These are phyloP conservation scores for Habropoda laboriosa DNA, from an alignment of 1,140 invertebrate genomes.

Conservation along the genomic window DNA sequence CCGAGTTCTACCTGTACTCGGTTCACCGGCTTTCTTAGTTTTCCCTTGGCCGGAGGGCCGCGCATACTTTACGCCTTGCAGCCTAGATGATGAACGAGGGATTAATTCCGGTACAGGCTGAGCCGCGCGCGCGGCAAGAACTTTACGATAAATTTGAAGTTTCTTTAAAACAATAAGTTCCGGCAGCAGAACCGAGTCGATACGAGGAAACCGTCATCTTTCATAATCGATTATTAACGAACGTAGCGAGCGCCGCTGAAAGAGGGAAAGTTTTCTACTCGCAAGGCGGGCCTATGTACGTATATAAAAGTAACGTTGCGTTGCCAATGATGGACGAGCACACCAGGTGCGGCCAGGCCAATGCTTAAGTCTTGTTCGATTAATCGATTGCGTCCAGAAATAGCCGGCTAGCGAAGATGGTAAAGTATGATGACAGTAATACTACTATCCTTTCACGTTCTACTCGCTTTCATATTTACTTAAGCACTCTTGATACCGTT, in stretches of 20 bases:
- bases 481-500: neutral
- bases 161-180: conserved; percentile 75
- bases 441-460: conserved; percentile 33
- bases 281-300: conserved; percentile 55
- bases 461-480: conserved; percentile 46
- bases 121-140: conserved; percentile 55
- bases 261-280: conserved; percentile 67
- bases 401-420: conserved; percentile 49
- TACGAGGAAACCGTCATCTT: conserved; percentile 71
- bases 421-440: conserved; percentile 49
- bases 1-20: neutral
- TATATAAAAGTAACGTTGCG: conserved; percentile 60
- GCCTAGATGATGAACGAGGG: conserved; percentile 73
- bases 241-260: conserved; percentile 65
- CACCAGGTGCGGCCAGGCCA: conserved; percentile 65
- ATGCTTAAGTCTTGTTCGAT: conserved; percentile 69
- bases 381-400: conserved; percentile 67
- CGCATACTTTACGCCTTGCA: conserved; percentile 49
- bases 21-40: neutral
- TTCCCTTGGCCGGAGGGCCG: neutral
- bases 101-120: conserved; percentile 66
- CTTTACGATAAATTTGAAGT: conserved; percentile 75
- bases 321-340: conserved; percentile 67
- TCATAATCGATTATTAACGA: conserved; percentile 80
- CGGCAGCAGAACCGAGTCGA: conserved; percentile 56